phyloP scores from a whole-genome alignment of 37 sponge, comb jelly and placozoan genomes.

The Ianthella basta region DNA sequence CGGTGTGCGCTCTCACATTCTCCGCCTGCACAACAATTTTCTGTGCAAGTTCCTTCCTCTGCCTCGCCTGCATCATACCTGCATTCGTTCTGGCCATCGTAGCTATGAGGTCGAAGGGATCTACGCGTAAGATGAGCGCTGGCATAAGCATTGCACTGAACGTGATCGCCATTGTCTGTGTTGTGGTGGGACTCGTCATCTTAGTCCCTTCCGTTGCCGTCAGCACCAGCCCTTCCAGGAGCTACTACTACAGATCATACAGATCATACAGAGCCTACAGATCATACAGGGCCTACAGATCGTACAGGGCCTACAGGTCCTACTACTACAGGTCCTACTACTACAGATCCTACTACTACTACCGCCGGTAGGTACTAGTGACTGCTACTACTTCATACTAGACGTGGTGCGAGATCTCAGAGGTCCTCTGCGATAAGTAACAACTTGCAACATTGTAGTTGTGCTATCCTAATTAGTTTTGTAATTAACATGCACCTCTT shows the following conservation, averaged over 20 bases:
- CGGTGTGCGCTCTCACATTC: background rate
- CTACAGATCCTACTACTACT: background rate
- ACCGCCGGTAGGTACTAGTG: no score
- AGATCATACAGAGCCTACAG: no score
- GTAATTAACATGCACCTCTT: no score
- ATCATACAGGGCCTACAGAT: background rate
- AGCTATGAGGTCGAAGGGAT: background rate
- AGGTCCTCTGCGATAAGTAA: no score
- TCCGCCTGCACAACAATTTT: background rate
- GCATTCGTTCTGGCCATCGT: background rate
- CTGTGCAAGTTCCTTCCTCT: background rate
- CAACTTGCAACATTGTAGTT: no score
- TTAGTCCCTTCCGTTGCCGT: background rate
- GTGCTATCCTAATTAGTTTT: no score
- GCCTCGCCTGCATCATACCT: background rate
- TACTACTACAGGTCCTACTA: background rate
- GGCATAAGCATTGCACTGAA: background rate
- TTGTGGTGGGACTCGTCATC: background rate
- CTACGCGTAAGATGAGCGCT: background rate
- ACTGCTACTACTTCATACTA: no score
- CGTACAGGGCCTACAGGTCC: background rate
- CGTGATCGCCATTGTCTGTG: background rate
- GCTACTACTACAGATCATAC: no score
- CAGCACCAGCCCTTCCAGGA: background rate
- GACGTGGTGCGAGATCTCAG: no score